These are phyloP conservation scores for Euphydryas editha DNA, from an alignment of 2,888 invertebrate species.

Conservation along the genomic window DNA sequence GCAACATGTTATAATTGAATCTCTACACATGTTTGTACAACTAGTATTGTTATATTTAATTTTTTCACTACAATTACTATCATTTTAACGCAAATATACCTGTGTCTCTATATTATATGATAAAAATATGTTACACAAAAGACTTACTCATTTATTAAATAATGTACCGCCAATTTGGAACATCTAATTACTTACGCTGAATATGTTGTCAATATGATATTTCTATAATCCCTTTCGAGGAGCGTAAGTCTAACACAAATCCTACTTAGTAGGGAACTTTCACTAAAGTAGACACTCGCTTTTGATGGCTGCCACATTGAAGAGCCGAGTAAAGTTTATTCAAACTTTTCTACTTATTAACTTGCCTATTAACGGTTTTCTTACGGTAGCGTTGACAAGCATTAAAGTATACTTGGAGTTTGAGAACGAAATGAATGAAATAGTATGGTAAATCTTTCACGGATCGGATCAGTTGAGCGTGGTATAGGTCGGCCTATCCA, in stretches of 20 bases:
- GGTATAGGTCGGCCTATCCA: conserved; percentile 66
- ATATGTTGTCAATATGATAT: conserved; percentile 69
- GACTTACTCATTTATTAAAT: conserved; percentile 7
- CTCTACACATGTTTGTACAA: neutral
- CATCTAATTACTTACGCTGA: conserved; percentile 44
- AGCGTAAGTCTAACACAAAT: conserved; percentile 76
- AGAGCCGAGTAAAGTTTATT: conserved; percentile 74
- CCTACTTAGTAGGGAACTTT: conserved; percentile 79
- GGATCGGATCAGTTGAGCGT: conserved; percentile 69
- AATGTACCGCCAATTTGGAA: conserved; percentile 14
- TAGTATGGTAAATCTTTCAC: conserved; percentile 48
- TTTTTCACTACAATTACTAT: neutral
- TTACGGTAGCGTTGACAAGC: conserved; percentile 58
- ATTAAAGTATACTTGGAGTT: conserved; percentile 46
- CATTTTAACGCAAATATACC: neutral
- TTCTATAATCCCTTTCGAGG: conserved; percentile 71
- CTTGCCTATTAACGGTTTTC: conserved; percentile 76
- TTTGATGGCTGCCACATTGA: conserved; percentile 77
- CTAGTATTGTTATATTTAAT: neutral
- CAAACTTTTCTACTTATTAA: conserved; percentile 80
- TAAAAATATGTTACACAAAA: neutral
- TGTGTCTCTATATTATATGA: neutral
- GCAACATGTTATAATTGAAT: conserved; percentile 11
- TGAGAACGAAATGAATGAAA: conserved; percentile 55
- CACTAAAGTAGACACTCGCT: conserved; percentile 77